A percentile compares a stretch with the other conserved stretches of the same genome.
Evolutionary conservation across 2,797 vertebrate genomes (phyloP).

Genomic region (Crocodylus rhombifer): DNA sequence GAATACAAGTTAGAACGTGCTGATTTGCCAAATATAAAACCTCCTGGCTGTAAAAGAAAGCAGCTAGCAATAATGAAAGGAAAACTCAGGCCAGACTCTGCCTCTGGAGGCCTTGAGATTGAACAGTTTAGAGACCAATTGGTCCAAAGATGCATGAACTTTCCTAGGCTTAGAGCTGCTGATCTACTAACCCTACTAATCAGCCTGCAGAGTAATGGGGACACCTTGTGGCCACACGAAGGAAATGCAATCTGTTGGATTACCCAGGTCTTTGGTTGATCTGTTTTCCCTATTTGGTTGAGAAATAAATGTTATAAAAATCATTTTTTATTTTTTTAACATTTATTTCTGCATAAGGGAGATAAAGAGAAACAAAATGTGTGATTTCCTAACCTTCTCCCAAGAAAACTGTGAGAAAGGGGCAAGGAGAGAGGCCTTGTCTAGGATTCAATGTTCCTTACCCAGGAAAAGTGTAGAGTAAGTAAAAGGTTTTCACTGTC

Average conservation of each 20-base stretch:
- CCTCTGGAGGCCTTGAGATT: no score
- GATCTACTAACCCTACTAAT: accelerated
- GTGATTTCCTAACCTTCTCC: no score
- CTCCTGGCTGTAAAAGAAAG: neutral
- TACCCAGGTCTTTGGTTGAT: neutral
- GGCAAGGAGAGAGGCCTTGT: no score
- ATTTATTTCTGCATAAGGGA: neutral
- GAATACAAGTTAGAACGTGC: neutral
- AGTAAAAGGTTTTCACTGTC: no score
- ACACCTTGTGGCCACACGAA: conserved; percentile 61
- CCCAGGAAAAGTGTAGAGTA: no score
- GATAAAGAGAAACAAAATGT: no score
- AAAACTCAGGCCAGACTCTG: neutral
- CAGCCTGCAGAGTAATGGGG: neutral
- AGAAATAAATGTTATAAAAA: neutral
- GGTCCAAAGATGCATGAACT: no score
- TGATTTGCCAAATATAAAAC: neutral
- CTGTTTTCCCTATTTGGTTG: neutral
- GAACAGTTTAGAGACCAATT: no score
- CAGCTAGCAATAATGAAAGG: neutral
- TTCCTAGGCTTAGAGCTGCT: no score
- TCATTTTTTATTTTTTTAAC: neutral
- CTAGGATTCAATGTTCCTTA: no score
- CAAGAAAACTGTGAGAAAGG: no score
- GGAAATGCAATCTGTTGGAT: conserved; percentile 33